Conservation (phyloP, 2,888 invertebrate genomes). For the Rotaria macrura region DNA sequence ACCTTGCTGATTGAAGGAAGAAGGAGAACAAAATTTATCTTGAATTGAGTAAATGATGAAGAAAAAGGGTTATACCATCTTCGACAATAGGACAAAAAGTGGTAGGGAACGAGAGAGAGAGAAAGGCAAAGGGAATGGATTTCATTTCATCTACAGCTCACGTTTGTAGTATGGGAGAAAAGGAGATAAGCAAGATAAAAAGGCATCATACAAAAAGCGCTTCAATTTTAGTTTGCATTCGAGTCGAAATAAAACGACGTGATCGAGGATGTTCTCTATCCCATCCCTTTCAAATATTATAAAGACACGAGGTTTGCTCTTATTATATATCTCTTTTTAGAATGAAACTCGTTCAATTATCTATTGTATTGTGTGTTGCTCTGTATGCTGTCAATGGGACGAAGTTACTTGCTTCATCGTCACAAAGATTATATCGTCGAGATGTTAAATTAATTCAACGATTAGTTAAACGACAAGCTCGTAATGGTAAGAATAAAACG, state of each 20-base stretch:
- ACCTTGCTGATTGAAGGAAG: background rate
- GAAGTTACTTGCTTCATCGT: no score
- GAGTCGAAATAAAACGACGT: background rate
- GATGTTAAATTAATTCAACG: background rate
- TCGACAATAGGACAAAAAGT: background rate
- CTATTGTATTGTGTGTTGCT: background rate
- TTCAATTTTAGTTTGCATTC: background rate
- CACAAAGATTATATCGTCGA: background rate
- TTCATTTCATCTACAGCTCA: background rate
- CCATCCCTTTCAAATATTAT: background rate
- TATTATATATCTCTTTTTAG: background rate
- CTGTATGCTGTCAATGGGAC: background rate
- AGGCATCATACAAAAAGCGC: background rate
- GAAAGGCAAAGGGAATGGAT: background rate
- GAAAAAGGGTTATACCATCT: background rate
- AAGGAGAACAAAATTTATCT: background rate
- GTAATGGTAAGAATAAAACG: background rate
- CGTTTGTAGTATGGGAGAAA: background rate
- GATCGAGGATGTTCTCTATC: background rate
- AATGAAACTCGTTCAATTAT: background rate
- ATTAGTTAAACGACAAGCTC: background rate
- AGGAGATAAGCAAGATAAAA: background rate
- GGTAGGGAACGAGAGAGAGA: background rate
- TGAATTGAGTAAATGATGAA: background rate
- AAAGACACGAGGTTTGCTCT: background rate